Base-by-base conservation (phyloP, 1,140 invertebrate species). In the Calephelis virginiensis region DNA sequence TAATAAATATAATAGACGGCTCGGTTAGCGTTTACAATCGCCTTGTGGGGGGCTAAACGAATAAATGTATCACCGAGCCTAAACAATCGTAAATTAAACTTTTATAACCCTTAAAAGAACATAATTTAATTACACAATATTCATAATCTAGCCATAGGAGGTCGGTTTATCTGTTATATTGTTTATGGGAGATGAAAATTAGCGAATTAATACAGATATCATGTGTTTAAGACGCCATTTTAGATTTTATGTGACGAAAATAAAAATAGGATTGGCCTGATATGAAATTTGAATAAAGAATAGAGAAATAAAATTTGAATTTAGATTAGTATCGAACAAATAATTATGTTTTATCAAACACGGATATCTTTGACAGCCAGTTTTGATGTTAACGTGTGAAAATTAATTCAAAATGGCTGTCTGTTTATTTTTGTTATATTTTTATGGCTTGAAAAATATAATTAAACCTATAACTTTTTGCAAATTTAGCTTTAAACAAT, bases 81-180 rank as follows among this genome's bases (percentile, higher is more conserved):
- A 48, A 13, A 53, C 43, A 60, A 49, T 72, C 72, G 77, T 85
- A 83, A 77, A 78, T 84, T 81, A 80, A 56, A 63, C 70, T 78
- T 80, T 85, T 85, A 88, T 80, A 77, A 78, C 70, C 83, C 82
- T 85, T 88, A 86, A 88, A 84, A 80, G 81, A 82, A 76, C 80
- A 68, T 74, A 72, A 70, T 75, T 85, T 88, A 83, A 86, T 86
- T 83, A 77, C 80, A 78, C 78, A 82, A 86, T 82, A 64, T 53
- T 65, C 43, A 65, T 59, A 9, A 9, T 7, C 50, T 13, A 7
- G 8, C n/a, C 38, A 43, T 43, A 43, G 38, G 40, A 53, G 50
- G 40, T 65, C 63, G 40, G 40, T 43, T 43, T 43, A 43, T 43
- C 40, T 43, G 40, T 43, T 8, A 8, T 43, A 43, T 43, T 43